Conservation (phyloP, 2,797 vertebrate species). For the Lindbergichthys nudifrons region DNA sequence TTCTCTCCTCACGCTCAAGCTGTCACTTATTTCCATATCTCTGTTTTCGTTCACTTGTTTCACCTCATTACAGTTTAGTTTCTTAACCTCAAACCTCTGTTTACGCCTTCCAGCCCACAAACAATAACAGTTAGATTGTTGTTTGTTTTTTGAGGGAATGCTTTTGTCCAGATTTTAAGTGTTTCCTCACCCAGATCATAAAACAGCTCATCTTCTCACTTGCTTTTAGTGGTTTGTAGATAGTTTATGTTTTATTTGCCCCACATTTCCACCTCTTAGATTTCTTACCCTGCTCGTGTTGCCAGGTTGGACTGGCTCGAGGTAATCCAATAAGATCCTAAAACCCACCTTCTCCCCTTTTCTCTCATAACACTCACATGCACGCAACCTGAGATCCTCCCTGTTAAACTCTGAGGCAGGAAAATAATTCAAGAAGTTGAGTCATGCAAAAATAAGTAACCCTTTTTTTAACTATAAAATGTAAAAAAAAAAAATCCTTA, state of each 20-base stretch:
- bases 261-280: constrained; percentile 17
- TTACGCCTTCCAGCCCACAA: constrained; percentile 13
- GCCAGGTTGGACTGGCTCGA: constrained; percentile 2
- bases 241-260: constrained; percentile 13
- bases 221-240: constrained; percentile 1
- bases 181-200: constrained; percentile 5
- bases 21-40: constrained; percentile 48
- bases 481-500: not conserved
- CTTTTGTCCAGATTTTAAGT: constrained; percentile 10
- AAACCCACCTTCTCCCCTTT: not conserved
- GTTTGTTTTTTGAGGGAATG: not conserved
- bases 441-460: not conserved
- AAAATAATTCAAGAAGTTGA: accelerated
- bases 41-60: constrained; percentile 27
- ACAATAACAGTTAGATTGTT: constrained; percentile 7
- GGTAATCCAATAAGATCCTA: not conserved
- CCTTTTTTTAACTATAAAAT: too few species aligned
- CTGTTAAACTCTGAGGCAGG: not conserved
- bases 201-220: constrained; percentile 3
- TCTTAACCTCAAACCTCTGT: constrained; percentile 39
- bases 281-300: not conserved
- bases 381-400: not conserved
- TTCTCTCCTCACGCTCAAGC: constrained; percentile 55
- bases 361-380: not conserved
- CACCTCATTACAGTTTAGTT: constrained; percentile 42